Percentiles rank a stretch among this genome's conserved stretches.
Conservation (phyloP, 2,113 vertebrate species). For the Xenotilapia leptura region DNA sequence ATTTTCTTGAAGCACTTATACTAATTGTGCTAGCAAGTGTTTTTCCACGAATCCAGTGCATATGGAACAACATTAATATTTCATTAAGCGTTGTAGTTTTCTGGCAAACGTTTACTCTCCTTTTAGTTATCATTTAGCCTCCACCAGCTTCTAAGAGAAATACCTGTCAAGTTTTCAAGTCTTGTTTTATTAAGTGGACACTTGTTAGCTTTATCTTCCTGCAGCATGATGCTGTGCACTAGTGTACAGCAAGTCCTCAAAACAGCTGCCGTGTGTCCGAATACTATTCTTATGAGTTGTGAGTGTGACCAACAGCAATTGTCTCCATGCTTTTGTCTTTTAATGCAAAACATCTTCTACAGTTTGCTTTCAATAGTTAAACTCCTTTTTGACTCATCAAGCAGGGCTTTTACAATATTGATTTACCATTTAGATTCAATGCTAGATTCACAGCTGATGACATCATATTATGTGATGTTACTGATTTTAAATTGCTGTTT, state of each 20-base stretch:
- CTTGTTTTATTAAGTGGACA: neutral
- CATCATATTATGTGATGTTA: neutral
- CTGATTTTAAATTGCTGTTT: neutral
- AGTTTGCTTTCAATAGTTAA: neutral
- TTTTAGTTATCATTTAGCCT: neutral
- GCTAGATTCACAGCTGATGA: neutral
- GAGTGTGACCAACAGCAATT: neutral
- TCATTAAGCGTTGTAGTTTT: neutral
- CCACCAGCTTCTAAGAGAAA: neutral
- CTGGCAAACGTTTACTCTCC: neutral
- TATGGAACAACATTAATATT: neutral
- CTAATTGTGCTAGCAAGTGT: neutral
- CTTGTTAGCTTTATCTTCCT: neutral
- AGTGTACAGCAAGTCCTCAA: neutral
- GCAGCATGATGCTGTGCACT: neutral
- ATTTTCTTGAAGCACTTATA: neutral
- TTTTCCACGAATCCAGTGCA: neutral
- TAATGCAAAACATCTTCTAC: neutral
- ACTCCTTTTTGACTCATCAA: neutral
- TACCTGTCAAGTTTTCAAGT: neutral
- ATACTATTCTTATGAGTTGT: neutral
- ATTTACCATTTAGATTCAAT: neutral
- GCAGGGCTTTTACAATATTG: neutral
- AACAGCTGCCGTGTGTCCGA: neutral
- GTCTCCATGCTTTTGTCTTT: neutral